A percentile compares a stretch with the other conserved stretches of the same genome.
Conservation (phyloP, 2,113 vertebrate species). For the Diadophis punctatus region DNA sequence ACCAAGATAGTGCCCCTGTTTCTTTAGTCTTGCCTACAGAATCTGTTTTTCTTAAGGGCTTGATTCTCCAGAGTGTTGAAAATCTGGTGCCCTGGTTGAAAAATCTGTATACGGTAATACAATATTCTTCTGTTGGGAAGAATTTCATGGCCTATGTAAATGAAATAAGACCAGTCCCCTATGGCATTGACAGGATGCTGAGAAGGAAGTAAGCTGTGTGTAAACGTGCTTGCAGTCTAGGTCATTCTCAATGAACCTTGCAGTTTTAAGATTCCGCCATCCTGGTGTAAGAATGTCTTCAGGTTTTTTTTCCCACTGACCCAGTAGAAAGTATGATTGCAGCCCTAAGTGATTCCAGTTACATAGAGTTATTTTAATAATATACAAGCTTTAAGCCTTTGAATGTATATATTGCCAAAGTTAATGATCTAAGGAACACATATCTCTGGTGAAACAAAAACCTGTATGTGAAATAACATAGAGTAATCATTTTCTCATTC, state of each 20-base stretch:
- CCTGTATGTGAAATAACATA: conserved; percentile 38
- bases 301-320: conserved; percentile 45
- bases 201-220: conserved; percentile 41
- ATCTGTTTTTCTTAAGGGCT: conserved; percentile 22
- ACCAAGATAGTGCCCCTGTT: conserved; percentile 17
- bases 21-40: background rate
- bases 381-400: conserved; percentile 28
- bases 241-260: conserved; percentile 50
- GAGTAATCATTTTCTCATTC: conserved; percentile 44
- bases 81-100: conserved; percentile 52
- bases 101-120: conserved; percentile 60
- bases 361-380: conserved; percentile 29
- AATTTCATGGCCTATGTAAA: conserved; percentile 61
- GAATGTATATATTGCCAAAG: conserved; percentile 45
- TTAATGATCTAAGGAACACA: conserved; percentile 40
- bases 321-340: conserved; percentile 44
- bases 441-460: conserved; percentile 39
- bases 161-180: conserved; percentile 50
- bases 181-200: conserved; percentile 54
- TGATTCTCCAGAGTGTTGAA: conserved; percentile 33
- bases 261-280: conserved; percentile 51
- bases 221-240: conserved; percentile 35
- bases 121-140: conserved; percentile 47
- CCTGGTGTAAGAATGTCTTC: conserved; percentile 39
- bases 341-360: conserved; percentile 37